Conservation (phyloP, 1,140 invertebrate species). For the Rhyzopertha dominica region DNA sequence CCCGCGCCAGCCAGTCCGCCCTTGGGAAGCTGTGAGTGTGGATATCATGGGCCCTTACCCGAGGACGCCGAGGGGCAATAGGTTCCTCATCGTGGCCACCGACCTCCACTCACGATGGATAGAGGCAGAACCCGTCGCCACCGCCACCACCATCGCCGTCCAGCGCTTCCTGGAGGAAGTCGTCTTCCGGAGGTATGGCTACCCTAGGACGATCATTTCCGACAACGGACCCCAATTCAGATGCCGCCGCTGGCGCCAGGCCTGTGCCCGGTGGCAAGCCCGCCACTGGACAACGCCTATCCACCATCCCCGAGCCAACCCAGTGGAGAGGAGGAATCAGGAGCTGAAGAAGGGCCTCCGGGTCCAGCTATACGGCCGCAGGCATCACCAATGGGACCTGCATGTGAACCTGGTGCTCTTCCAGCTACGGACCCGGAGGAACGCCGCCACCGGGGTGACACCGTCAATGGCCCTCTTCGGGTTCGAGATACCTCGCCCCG, state of each 20-base stretch:
- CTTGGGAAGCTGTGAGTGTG: slow-evolving; percentile 9
- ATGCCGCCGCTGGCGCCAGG: background rate
- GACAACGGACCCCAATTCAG: slow-evolving; percentile 17
- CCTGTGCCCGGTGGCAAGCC: background rate
- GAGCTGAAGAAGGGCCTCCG: slow-evolving; percentile 9
- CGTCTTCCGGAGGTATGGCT: slow-evolving; percentile 10
- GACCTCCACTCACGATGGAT: slow-evolving; percentile 9
- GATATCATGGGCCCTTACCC: slow-evolving; percentile 9
- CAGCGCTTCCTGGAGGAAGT: background rate
- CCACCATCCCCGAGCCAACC: slow-evolving; percentile 7
- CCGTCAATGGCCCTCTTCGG: slow-evolving; percentile 3
- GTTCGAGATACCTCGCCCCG: background rate
- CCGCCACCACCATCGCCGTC: background rate
- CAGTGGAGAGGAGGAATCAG: slow-evolving; percentile 9
- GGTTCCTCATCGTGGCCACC: slow-evolving; percentile 8
- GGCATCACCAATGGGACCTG: background rate
- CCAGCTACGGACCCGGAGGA: slow-evolving; percentile 2
- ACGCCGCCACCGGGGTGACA: slow-evolving; percentile 8
- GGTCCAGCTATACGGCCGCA: background rate
- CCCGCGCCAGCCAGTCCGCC: background rate
- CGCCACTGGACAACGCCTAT: slow-evolving; percentile 3
- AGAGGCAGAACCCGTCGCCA: background rate
- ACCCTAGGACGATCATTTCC: slow-evolving; percentile 10
- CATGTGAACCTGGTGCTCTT: slow-evolving; percentile 3
- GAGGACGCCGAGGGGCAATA: slow-evolving; percentile 1